These are phyloP conservation scores for Drosophila obscura DNA, from an alignment of 1,140 invertebrate species.

Conservation along the genomic window DNA sequence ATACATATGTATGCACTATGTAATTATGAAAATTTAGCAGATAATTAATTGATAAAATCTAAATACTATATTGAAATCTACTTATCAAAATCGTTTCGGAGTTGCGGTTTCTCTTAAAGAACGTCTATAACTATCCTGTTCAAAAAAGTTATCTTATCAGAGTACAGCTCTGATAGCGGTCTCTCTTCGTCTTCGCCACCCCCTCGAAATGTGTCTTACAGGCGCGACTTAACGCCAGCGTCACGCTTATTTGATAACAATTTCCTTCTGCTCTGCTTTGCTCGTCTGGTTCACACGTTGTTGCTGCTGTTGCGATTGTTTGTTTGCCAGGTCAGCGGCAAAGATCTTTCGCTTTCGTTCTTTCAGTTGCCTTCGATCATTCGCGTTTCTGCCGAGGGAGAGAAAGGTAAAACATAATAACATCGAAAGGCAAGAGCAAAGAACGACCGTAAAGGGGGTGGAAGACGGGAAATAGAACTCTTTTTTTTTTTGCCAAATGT, in stretches of 20 bases:
- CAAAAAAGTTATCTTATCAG: constrained; percentile 55
- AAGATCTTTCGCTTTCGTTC: constrained; percentile 43
- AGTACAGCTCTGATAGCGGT: constrained; percentile 18
- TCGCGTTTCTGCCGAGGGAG: constrained; percentile 54
- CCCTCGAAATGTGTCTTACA: constrained; percentile 47
- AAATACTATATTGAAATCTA: constrained; percentile 13
- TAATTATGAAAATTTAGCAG: not conserved
- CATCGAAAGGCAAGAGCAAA: constrained; percentile 16
- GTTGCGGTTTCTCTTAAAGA: constrained; percentile 18
- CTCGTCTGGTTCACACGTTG: constrained; percentile 8
- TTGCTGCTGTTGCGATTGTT: constrained; percentile 42
- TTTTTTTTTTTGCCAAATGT: constrained; percentile 24
- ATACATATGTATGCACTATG: not conserved
- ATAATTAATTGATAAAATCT: constrained; percentile 24
- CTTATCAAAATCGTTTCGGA: constrained; percentile 13
- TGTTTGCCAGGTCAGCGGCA: constrained; percentile 40
- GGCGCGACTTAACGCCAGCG: constrained; percentile 37
- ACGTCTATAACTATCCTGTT: constrained; percentile 19
- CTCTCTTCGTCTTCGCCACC: not conserved
- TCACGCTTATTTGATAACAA: constrained; percentile 21
- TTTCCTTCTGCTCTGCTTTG: constrained; percentile 11
- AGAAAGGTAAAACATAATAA: constrained; percentile 36
- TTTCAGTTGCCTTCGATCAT: constrained; percentile 68
- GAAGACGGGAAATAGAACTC: constrained; percentile 16
- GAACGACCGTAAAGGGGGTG: constrained; percentile 15